These are phyloP conservation scores for Drosophila tropicalis DNA, from an alignment of 1,140 invertebrate genomes.

Conservation along the genomic window DNA sequence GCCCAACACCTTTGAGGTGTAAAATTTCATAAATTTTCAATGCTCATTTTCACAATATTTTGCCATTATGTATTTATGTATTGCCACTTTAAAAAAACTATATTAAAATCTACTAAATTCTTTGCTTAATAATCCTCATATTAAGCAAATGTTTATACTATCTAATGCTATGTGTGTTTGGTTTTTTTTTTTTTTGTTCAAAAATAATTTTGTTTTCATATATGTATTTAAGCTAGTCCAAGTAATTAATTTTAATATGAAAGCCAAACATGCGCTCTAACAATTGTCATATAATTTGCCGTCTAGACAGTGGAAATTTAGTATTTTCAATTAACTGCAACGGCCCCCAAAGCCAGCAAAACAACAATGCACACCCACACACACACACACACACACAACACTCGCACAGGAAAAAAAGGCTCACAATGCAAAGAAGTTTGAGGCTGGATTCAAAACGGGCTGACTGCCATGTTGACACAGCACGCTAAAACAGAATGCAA, in stretches of 20 bases:
- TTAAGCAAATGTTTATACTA: slow-evolving; percentile 38
- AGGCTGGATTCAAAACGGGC: slow-evolving; percentile 26
- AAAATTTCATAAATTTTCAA: slow-evolving; percentile 53
- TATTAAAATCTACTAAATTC: neutral
- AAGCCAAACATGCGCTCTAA: slow-evolving; percentile 77
- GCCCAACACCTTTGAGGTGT: slow-evolving; percentile 38
- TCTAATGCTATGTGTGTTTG: slow-evolving; percentile 13
- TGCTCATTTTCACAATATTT: slow-evolving; percentile 24
- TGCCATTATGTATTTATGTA: no score
- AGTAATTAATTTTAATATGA: slow-evolving; percentile 82
- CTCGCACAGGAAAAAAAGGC: slow-evolving; percentile 71
- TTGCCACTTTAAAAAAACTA: neutral
- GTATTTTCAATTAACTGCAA: slow-evolving; percentile 83
- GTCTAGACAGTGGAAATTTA: slow-evolving; percentile 83
- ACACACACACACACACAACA: slow-evolving; percentile 35
- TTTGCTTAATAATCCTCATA: neutral
- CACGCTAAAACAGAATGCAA: slow-evolving; percentile 24
- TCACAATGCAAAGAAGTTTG: slow-evolving; percentile 39
- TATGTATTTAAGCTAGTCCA: slow-evolving; percentile 58
- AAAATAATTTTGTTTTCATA: slow-evolving; percentile 37
- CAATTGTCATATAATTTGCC: slow-evolving; percentile 83
- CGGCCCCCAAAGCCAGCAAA: slow-evolving; percentile 37
- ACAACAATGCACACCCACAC: slow-evolving; percentile 77
- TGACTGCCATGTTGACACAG: slow-evolving; percentile 71
- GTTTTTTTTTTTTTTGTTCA: slow-evolving; percentile 13